Evolutionary conservation across 2,797 vertebrate species (phyloP).

Genomic region (Percopsis omiscomaycus): DNA sequence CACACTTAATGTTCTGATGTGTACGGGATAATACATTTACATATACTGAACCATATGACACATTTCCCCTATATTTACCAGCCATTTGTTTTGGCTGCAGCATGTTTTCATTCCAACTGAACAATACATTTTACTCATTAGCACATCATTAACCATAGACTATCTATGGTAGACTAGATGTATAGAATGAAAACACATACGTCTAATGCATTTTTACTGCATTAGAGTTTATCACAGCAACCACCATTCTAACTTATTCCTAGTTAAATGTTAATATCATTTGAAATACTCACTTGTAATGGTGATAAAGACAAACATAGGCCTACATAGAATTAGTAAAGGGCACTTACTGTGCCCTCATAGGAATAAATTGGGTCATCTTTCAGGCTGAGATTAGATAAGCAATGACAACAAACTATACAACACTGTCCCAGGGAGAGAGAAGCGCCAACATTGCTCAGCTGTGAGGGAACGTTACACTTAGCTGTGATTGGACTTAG

Average conservation of each 20-base stretch:
- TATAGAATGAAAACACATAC: too few species aligned
- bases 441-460: background rate
- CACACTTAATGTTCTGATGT: constrained; percentile 10
- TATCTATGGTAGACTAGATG: too few species aligned
- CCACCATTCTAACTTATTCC: too few species aligned
- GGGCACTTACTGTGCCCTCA: background rate
- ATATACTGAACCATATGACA: background rate
- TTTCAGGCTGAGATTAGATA: background rate
- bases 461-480: constrained; percentile 14
- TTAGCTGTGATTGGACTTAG: constrained; percentile 13
- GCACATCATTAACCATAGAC: too few species aligned
- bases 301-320: too few species aligned
- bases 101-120: too few species aligned
- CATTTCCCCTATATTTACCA: too few species aligned
- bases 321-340: background rate
- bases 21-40: constrained; percentile 19
- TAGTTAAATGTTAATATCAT: too few species aligned
- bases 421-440: constrained; percentile 11
- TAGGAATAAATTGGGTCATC: background rate
- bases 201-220: too few species aligned
- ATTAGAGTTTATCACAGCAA: too few species aligned
- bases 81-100: too few species aligned
- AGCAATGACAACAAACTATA: constrained; percentile 9
- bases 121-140: too few species aligned
- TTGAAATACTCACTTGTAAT: background rate